These are phyloP conservation scores for Crocuta crocuta DNA, from an alignment of 2,113 vertebrate genomes.

Conservation along the genomic window DNA sequence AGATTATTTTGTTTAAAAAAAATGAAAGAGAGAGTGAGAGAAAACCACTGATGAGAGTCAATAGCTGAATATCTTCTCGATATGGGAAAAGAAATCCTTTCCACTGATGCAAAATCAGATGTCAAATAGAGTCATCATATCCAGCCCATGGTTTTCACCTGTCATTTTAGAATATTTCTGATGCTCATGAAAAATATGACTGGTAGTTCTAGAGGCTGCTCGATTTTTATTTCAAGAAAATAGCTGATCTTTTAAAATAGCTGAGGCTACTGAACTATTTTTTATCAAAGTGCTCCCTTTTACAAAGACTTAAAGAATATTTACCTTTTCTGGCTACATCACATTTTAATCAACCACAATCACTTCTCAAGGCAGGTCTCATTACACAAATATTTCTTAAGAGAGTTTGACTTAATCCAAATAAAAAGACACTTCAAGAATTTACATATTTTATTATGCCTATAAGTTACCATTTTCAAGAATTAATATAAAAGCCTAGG, in stretches of 20 bases:
- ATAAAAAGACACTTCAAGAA: background rate
- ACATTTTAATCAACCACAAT: background rate
- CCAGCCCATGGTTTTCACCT: background rate
- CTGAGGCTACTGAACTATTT: background rate
- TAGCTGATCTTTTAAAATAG: background rate
- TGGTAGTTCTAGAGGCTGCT: background rate
- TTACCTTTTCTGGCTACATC: background rate
- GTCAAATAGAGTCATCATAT: background rate
- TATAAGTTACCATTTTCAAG: constrained; percentile 27
- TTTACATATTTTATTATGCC: background rate
- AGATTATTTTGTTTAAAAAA: background rate
- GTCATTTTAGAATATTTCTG: constrained; percentile 14
- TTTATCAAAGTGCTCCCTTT: background rate
- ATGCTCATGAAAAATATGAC: background rate
- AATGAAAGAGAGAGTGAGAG: background rate
- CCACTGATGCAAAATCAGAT: background rate
- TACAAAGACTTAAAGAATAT: background rate
- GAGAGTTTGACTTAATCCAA: background rate
- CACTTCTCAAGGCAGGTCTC: background rate
- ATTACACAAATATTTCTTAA: background rate
- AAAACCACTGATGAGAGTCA: background rate
- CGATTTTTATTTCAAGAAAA: constrained; percentile 40
- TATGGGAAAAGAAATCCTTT: background rate
- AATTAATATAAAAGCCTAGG: constrained; percentile 6
- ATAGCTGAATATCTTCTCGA: background rate